Conservation (phyloP, 2,113 vertebrate species). For the Python bivittatus region DNA sequence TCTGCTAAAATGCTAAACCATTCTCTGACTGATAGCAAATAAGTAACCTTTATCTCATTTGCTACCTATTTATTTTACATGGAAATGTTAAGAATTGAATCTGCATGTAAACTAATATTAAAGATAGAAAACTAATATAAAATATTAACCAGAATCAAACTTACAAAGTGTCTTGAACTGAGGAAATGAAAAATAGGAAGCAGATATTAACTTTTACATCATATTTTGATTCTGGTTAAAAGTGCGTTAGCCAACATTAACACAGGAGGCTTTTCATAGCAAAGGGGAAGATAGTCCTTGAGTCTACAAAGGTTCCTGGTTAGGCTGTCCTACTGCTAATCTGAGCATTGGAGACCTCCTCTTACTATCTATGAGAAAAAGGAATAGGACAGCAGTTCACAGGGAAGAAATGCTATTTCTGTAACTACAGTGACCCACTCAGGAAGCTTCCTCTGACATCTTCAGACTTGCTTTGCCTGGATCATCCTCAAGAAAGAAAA, state of each 20-base stretch:
- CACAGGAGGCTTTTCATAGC: too few species aligned
- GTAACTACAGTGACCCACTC: not conserved
- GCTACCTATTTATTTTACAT: not conserved
- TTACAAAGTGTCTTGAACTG: not conserved
- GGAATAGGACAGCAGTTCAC: not conserved
- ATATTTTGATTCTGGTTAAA: not conserved
- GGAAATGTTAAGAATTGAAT: not conserved
- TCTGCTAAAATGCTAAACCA: too few species aligned
- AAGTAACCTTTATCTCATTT: not conserved
- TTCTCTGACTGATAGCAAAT: too few species aligned
- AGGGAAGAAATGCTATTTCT: not conserved
- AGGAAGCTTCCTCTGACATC: not conserved
- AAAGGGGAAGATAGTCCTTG: too few species aligned
- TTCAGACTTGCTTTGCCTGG: not conserved
- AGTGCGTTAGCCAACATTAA: not conserved
- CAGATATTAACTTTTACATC: not conserved
- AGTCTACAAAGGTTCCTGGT: not conserved
- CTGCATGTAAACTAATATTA: not conserved
- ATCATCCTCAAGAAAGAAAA: not conserved
- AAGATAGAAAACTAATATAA: not conserved
- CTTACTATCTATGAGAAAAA: not conserved
- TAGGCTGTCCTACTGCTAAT: not conserved
- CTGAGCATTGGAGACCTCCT: not conserved
- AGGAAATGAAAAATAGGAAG: not conserved
- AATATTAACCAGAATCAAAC: not conserved